Conservation (phyloP, 2,113 vertebrate species). For the Pithys albifrons region DNA sequence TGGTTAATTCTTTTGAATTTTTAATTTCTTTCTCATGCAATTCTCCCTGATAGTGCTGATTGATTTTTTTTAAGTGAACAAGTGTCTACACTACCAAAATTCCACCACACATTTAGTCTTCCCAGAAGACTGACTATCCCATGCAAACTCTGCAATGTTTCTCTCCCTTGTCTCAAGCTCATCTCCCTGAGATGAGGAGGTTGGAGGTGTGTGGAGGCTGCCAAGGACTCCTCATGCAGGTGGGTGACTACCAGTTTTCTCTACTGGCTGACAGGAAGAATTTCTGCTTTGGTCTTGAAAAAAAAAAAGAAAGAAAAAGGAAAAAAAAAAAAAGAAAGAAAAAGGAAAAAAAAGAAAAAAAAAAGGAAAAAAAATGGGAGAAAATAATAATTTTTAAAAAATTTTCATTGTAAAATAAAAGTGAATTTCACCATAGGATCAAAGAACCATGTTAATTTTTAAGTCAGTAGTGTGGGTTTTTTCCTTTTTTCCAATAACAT, state of each 20-base stretch:
- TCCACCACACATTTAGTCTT: no score
- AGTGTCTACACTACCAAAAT: not conserved
- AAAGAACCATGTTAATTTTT: not conserved
- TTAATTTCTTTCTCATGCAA: not conserved
- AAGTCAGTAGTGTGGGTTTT: not conserved
- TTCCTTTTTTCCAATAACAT: not conserved
- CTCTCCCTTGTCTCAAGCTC: not conserved
- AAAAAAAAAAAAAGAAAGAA: no score
- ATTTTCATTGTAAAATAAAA: not conserved
- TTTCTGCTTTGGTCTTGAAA: not conserved
- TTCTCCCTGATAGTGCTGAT: not conserved
- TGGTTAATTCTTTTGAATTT: not conserved
- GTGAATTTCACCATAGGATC: not conserved
- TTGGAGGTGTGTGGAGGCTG: not conserved
- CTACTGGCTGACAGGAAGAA: not conserved
- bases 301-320: accelerated
- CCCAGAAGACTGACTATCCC: not conserved
- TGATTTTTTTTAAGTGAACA: not conserved
- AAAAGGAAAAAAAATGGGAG: no score
- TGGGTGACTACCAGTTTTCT: not conserved
- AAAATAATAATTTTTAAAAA: not conserved
- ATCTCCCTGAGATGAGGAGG: not conserved
- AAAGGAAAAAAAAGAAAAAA: accelerated
- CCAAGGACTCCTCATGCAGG: not conserved
- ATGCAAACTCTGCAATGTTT: accelerated